Conservation (phyloP, 2,797 vertebrate species). For the Ciconia nigra region DNA sequence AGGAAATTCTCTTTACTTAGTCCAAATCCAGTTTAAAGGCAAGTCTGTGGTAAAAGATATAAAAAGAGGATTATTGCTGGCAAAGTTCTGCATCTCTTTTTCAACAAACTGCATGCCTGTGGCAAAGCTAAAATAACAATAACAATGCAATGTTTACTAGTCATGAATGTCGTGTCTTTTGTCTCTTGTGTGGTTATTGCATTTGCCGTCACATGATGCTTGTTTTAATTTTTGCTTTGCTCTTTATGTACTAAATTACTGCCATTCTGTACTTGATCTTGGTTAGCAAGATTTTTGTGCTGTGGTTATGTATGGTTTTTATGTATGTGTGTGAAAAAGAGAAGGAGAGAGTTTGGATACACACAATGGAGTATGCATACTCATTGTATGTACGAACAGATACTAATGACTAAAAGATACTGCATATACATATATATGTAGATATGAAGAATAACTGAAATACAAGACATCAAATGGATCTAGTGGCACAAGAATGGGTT, state of each 20-base stretch:
- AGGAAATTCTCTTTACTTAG: constrained; percentile 68
- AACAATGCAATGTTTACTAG: constrained; percentile 62
- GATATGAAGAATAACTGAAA: constrained; percentile 59
- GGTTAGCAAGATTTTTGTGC: constrained; percentile 40
- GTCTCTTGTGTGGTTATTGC: constrained; percentile 66
- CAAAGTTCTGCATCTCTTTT: constrained; percentile 60
- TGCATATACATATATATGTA: constrained; percentile 50
- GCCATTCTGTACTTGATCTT: constrained; percentile 59
- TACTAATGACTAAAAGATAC: constrained; percentile 34
- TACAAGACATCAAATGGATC: not conserved
- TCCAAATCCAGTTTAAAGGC: constrained; percentile 64
- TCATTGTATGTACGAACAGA: not conserved
- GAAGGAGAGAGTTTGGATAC: not conserved
- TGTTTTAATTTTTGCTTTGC: constrained; percentile 61
- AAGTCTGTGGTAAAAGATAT: constrained; percentile 60
- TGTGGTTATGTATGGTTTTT: not conserved
- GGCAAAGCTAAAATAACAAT: constrained; percentile 71
- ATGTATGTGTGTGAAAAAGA: constrained; percentile 26
- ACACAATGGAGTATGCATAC: not conserved
- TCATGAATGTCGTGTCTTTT: constrained; percentile 63
- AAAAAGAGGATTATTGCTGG: constrained; percentile 59
- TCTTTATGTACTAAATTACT: constrained; percentile 66
- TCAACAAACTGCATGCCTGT: constrained; percentile 64
- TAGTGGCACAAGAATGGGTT: not conserved
- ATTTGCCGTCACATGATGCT: constrained; percentile 56